A percentile compares a stretch with the other conserved stretches of the same genome.
Conservation (phyloP, 2,797 vertebrate genomes). For the Catamblyrhynchus diadema region DNA sequence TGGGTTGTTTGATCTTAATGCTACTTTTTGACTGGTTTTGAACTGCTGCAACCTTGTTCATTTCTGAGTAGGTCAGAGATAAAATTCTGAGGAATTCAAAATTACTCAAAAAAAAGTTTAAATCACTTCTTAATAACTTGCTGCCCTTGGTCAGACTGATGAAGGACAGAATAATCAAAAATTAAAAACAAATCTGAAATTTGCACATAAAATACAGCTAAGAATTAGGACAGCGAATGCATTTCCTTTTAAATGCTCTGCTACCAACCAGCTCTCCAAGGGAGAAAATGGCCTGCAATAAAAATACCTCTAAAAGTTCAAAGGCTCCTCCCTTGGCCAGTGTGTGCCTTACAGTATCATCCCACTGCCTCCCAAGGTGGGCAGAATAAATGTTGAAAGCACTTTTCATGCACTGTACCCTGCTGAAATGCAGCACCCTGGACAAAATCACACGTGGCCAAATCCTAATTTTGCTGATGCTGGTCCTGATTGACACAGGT, state of each 20-base stretch:
- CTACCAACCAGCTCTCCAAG: neutral
- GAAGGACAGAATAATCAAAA: neutral
- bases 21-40: neutral
- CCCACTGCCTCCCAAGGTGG: neutral
- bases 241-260: neutral
- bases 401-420: neutral
- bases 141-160: neutral
- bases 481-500: neutral
- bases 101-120: neutral
- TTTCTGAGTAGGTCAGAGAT: neutral
- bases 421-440: neutral
- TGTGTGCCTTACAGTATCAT: rapidly evolving
- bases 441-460: neutral
- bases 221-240: neutral
- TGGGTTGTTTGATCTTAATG: neutral
- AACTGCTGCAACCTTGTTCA: neutral
- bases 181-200: neutral
- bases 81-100: neutral
- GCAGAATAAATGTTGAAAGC: neutral
- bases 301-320: neutral
- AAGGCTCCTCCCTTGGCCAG: neutral
- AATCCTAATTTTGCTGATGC: neutral
- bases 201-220: neutral
- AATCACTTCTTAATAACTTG: neutral
- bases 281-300: neutral